phyloP scores from a whole-genome alignment of 2,888 invertebrate genomes.

The Neoascia interrupta region DNA sequence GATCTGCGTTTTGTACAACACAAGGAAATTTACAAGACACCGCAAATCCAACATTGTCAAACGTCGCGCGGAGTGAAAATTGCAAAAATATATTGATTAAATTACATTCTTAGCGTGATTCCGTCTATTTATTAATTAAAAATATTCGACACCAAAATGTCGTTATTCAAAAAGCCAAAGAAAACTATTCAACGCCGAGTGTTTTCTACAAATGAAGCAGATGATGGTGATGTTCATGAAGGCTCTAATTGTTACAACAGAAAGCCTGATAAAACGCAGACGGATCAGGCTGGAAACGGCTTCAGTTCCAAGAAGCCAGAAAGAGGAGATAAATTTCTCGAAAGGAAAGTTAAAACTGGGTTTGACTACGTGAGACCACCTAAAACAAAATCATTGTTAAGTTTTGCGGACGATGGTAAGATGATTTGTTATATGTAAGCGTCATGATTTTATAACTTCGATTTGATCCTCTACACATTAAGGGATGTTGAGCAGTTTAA shows the following conservation, averaged over 20 bases:
- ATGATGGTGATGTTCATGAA: constrained; percentile 81
- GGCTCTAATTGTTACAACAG: constrained; percentile 74
- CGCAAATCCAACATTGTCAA: too few relatives aligned
- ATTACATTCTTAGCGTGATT: too few relatives aligned
- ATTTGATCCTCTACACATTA: too few relatives aligned
- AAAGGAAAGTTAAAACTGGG: constrained; percentile 69
- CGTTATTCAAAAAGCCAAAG: constrained; percentile 92
- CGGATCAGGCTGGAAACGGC: constrained; percentile 74
- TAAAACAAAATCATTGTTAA: constrained; percentile 83
- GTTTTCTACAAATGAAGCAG: constrained; percentile 86
- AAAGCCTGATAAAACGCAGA: constrained; percentile 76
- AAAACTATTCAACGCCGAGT: constrained; percentile 89
- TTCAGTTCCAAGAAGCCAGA: constrained; percentile 70
- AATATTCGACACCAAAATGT: constrained; percentile 85
- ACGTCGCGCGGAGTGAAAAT: too few relatives aligned
- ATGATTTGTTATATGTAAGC: too few relatives aligned
- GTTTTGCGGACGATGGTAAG: constrained; percentile 89
- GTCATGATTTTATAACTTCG: too few relatives aligned
- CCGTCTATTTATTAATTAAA: too few relatives aligned
- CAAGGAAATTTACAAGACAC: too few relatives aligned
- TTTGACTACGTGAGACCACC: constrained; percentile 78
- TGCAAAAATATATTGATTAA: too few relatives aligned
- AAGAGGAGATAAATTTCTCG: constrained; percentile 75
- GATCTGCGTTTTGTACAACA: too few relatives aligned
- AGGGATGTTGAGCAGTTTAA: too few relatives aligned